phyloP scores from a whole-genome alignment of 2,113 vertebrate species.

The Nestor notabilis region DNA sequence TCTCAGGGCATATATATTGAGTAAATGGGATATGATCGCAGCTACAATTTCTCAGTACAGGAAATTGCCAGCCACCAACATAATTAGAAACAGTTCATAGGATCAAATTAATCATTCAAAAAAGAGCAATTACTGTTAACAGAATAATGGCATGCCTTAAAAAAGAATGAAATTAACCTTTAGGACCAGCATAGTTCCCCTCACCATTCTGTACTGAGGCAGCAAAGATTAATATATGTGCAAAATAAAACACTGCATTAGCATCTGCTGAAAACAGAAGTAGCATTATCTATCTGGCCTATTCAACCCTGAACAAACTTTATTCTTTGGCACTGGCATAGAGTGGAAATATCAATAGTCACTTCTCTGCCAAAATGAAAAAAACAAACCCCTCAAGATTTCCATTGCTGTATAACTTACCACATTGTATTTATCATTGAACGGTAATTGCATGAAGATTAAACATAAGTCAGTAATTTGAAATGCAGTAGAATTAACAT shows the following conservation, averaged over 20 bases:
- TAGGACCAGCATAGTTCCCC: constrained; percentile 19
- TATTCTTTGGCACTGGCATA: constrained; percentile 6
- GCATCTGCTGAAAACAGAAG: constrained; percentile 48
- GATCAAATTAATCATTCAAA: constrained; percentile 68
- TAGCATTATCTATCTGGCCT: constrained; percentile 50
- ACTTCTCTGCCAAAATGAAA: constrained; percentile 5
- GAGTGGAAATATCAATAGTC: constrained; percentile 12
- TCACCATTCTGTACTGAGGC: constrained; percentile 12
- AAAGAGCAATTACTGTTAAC: constrained; percentile 65
- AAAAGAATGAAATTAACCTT: constrained; percentile 69
- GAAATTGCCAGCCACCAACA: constrained; percentile 60
- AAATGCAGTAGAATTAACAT: neutral
- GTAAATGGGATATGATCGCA: constrained; percentile 41
- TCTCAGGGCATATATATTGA: neutral
- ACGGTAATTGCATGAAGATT: neutral
- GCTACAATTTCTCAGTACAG: constrained; percentile 23
- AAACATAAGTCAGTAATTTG: neutral
- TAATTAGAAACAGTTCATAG: constrained; percentile 65
- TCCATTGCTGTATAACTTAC: neutral
- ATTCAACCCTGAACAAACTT: constrained; percentile 51
- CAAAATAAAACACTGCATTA: constrained; percentile 46
- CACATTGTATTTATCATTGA: neutral
- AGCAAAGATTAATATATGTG: constrained; percentile 61
- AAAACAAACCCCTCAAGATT: neutral
- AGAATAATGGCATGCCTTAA: constrained; percentile 62